Conservation (phyloP, 1,140 invertebrate species). For the Microplitis demolitor region DNA sequence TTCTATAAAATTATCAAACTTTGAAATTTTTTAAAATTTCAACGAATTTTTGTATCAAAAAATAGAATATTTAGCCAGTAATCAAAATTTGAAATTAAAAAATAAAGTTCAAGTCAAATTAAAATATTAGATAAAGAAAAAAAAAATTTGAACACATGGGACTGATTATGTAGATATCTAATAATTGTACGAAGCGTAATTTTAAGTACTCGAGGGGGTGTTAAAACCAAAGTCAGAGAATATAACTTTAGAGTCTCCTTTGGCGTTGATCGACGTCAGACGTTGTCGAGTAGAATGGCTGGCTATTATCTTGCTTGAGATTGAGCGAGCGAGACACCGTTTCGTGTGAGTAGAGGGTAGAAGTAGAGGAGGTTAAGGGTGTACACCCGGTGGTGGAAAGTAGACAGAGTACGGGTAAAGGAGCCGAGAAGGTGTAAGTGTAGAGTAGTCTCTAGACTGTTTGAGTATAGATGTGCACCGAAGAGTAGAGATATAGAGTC, state of each 20-base stretch:
- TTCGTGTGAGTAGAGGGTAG: constrained; percentile 3
- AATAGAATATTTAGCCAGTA: no score
- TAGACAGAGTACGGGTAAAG: no score
- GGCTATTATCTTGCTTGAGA: constrained; percentile 32
- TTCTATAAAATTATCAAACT: no score
- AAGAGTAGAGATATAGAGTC: no score
- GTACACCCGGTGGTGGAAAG: neutral
- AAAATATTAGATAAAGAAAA: neutral
- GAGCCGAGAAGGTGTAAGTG: no score
- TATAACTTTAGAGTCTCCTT: constrained; percentile 19
- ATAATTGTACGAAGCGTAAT: neutral
- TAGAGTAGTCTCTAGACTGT: no score
- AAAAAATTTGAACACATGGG: neutral
- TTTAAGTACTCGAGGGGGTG: neutral
- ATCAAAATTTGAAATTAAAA: no score
- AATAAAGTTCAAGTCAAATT: no score
- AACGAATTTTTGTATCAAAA: no score
- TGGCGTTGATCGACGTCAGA: constrained; percentile 24
- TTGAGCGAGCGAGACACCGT: constrained; percentile 8
- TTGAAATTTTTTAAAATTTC: no score
- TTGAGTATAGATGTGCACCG: no score
- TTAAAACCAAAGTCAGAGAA: constrained; percentile 18
- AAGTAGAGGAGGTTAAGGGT: neutral
- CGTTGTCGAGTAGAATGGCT: constrained; percentile 24
- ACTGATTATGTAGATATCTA: neutral